Base-by-base conservation (phyloP, 1,140 invertebrate genomes). In the Pararge aegeria region DNA sequence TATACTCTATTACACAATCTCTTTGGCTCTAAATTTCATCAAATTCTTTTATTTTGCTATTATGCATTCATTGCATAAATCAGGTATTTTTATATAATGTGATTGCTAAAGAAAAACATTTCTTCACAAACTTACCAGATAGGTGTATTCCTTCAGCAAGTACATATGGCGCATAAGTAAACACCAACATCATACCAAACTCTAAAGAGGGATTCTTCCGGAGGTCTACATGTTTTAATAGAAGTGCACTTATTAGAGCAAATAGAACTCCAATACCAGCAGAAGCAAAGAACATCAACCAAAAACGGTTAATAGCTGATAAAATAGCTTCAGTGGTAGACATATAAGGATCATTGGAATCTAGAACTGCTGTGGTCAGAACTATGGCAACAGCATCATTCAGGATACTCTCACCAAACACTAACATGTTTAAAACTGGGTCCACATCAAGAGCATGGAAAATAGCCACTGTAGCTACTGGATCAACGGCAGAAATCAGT, bases 341-440 rank as follows among this genome's bases (percentile, higher is more conserved):
- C 90, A 96, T 95, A 24, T 84, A 73, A 30, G 94, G 94, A 87
- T 93, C 94, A 88, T 94, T 94, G 5, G 94, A 94, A 80, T 96
- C 96, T 37, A 95, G 85, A 1, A 95, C 94, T 70, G 96, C 97
- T 68, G 97, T 97, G 0, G 98, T 99, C 5, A 99, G 88, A 1
- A 99, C 98, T 91, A 99, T 99, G 12, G 98, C 95, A 55, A 99
- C 98, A 12, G 98, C 98, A 93, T 99, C 98, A 89, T 99, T 99
- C 0, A 99, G 89, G 71, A 99, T 98, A 77, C 97, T 98, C 86
- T 99, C 98, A 21, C 98, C 98, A 93, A 99, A 99, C 0, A 99
- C 98, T 88, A 99, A 95, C 97, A 99, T 99, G 90, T 99, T 99
- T 0, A 99, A 90, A 4, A 99, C 95, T 13, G 97, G 97, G 90